phyloP scores from a whole-genome alignment of 2,888 invertebrate genomes.

The Dasypolia templi region DNA sequence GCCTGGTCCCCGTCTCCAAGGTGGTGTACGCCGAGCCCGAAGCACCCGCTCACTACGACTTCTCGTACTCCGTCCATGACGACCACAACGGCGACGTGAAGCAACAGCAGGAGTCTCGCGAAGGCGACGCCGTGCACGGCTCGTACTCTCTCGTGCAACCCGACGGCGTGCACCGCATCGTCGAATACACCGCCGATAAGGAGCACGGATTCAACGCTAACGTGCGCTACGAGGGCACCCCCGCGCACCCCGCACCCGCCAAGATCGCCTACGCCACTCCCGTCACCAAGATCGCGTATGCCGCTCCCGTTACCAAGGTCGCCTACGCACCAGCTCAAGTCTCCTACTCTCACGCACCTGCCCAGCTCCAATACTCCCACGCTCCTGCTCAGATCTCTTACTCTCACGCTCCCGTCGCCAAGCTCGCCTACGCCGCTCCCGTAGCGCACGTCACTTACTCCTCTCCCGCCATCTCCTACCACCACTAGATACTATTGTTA shows the following conservation, averaged over 20 bases:
- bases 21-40: conserved; percentile 80
- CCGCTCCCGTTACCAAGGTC: conserved; percentile 64
- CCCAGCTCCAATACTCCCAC: conserved; percentile 66
- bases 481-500: conserved; percentile 74
- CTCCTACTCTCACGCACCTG: conserved; percentile 72
- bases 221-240: conserved; percentile 86
- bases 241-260: conserved; percentile 62
- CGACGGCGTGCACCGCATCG: conserved; percentile 86
- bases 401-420: conserved; percentile 66
- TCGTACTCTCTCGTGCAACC: conserved; percentile 88
- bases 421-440: conserved; percentile 66
- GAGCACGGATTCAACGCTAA: conserved; percentile 86
- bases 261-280: conserved; percentile 67
- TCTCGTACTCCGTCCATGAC: conserved; percentile 86
- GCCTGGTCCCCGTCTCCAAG: conserved; percentile 76
- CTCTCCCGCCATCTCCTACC: conserved; percentile 77
- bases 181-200: conserved; percentile 86
- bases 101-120: conserved; percentile 85
- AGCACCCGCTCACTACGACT: conserved; percentile 85
- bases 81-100: conserved; percentile 86
- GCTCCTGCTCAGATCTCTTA: conserved; percentile 59
- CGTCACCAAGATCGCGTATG: conserved; percentile 63
- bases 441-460: conserved; percentile 61
- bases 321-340: conserved; percentile 66
- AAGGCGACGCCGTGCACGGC: conserved; percentile 85